A percentile compares a stretch with the other conserved stretches of the same genome.
Evolutionary conservation across 2,797 vertebrate species (phyloP).

Genomic region (Arctocebus calabarensis): DNA sequence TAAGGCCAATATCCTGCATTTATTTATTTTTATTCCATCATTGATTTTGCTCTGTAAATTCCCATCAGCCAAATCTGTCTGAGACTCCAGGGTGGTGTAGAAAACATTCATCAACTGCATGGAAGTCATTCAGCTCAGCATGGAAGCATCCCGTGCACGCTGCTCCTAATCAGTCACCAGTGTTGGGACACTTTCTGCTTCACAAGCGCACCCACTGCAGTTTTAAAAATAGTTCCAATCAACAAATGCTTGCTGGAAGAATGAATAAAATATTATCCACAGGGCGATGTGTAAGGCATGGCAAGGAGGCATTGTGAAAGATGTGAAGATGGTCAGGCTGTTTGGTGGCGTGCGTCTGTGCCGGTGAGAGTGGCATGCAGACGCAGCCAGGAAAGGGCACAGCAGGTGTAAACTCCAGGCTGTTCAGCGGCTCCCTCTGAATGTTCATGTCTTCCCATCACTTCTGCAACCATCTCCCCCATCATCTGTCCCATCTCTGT

Average conservation of each 20-base stretch:
- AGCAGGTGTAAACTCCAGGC: not conserved
- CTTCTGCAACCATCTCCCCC: not conserved
- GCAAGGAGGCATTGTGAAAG: not conserved
- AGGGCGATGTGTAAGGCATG: not conserved
- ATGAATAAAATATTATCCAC: not conserved
- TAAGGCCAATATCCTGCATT: not conserved
- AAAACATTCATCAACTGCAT: not conserved
- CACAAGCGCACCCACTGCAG: not conserved
- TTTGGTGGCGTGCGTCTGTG: no score
- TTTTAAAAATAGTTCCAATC: not conserved
- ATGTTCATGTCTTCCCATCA: not conserved
- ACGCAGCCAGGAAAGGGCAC: not conserved
- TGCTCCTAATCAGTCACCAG: not conserved
- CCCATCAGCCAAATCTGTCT: not conserved
- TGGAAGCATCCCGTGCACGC: not conserved
- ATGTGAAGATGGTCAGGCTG: not conserved
- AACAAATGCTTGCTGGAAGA: not conserved
- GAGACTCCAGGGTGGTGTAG: not conserved
- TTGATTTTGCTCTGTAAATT: constrained; percentile 20
- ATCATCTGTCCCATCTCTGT: not conserved
- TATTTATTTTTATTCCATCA: constrained; percentile 35
- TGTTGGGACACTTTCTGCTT: not conserved
- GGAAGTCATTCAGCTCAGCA: not conserved
- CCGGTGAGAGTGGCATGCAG: not conserved
- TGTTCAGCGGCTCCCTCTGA: not conserved